These are phyloP conservation scores for Palythoa heliodiscus DNA, from an alignment of 92 coral and sea anemone genomes.

Conservation along the genomic window DNA sequence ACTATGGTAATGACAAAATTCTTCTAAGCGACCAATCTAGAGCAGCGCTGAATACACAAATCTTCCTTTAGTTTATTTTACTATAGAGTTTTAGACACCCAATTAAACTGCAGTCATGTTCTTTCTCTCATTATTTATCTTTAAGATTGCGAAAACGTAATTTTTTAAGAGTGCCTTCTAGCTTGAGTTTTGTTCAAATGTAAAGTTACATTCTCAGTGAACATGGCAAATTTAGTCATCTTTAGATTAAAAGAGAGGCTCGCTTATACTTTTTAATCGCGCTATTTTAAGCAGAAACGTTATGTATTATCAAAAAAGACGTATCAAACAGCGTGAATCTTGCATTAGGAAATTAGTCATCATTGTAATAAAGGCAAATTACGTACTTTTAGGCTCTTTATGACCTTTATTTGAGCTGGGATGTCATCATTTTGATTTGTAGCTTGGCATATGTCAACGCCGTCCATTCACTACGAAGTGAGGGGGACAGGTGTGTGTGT, in stretches of 20 bases:
- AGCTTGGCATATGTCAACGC: not conserved
- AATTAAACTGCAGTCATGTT: not conserved
- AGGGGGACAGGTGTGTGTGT: constrained; percentile 1
- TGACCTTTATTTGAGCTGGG: too few relatives aligned
- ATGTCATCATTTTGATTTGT: not conserved
- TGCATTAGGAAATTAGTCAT: too few relatives aligned
- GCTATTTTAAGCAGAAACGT: too few relatives aligned
- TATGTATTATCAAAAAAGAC: too few relatives aligned
- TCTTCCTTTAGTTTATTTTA: not conserved
- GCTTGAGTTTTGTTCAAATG: not conserved
- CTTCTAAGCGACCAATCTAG: not conserved
- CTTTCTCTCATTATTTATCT: not conserved
- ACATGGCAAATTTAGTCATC: not conserved
- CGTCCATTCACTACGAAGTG: not conserved
- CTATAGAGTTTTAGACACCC: not conserved
- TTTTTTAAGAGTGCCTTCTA: not conserved
- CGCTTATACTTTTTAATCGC: too few relatives aligned
- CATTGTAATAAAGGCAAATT: too few relatives aligned
- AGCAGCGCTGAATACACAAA: not conserved
- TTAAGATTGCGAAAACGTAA: not conserved
- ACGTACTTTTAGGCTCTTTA: too few relatives aligned
- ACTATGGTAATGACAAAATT: constrained; percentile 17
- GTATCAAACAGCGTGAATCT: too few relatives aligned
- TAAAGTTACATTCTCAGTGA: not conserved
- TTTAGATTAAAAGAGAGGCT: too few relatives aligned